These are phyloP conservation scores for Epizoanthus scotinus DNA, from an alignment of 92 coral and sea anemone genomes.

Conservation along the genomic window DNA sequence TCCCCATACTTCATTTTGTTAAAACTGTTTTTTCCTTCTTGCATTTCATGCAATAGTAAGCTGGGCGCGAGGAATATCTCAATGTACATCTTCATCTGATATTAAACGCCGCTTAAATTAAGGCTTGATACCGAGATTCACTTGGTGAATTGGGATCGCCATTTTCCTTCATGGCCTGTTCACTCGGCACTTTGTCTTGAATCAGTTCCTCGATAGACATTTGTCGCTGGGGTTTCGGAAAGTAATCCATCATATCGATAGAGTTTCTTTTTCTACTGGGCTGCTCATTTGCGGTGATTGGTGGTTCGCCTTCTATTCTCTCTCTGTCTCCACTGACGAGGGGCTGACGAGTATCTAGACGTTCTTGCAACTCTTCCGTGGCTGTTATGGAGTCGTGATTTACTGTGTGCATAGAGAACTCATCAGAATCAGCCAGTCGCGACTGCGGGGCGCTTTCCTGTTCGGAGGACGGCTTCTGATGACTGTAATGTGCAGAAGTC, in stretches of 20 bases:
- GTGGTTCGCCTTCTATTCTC: background rate
- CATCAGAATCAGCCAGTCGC: background rate
- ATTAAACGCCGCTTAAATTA: background rate
- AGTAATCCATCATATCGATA: slow-evolving; percentile 32
- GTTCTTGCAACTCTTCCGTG: background rate
- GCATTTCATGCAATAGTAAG: no score
- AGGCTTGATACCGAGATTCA: slow-evolving; percentile 21
- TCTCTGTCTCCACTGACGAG: background rate
- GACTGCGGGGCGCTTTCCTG: background rate
- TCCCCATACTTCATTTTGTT: no score
- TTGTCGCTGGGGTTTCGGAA: slow-evolving; percentile 65
- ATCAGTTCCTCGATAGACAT: slow-evolving; percentile 71
- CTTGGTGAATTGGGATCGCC: slow-evolving; percentile 23
- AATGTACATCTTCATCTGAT: no score
- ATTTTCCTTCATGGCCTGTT: background rate
- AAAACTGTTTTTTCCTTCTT: no score
- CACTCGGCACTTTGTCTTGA: slow-evolving; percentile 65
- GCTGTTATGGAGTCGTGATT: background rate
- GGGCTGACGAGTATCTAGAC: background rate
- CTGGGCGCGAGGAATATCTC: no score
- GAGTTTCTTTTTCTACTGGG: slow-evolving; percentile 26
- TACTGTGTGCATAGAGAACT: background rate
- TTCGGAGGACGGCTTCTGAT: background rate
- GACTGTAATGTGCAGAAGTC: background rate
- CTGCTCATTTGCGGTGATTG: background rate